Base-by-base conservation (phyloP, 2,797 vertebrate genomes). In the Melanotaenia boesemani region DNA sequence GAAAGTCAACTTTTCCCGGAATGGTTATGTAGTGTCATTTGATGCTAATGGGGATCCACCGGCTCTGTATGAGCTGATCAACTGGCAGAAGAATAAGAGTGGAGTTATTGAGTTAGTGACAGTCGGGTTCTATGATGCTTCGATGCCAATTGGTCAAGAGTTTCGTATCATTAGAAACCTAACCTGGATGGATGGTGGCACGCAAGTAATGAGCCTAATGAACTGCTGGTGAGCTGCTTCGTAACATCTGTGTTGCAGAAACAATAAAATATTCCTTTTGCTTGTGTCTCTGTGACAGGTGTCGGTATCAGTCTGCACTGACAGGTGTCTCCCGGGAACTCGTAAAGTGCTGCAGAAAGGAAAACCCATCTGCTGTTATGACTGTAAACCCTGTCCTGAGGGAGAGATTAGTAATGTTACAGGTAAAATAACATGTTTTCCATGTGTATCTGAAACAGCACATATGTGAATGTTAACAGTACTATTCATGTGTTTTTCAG, bases 351-450 rank as follows among this genome's bases (percentile, higher is more conserved):
- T 86, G 41, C 90, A 91, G 74, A 92, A 86, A 85, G 91, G 89
- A 72, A 91, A 79, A 72, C 92, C 91, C 28, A 67, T 72, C 63
- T 94, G 94, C 80, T 95, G 95, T 83, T 95, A 93, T 76, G 92
- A 95, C 59, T 95, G 95, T 83, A 73, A 94, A 72, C 92, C 91
- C 28, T 95, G 94, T 80, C 90, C 92, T 54, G 93, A 94, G 11
- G 94, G 93, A 67, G 86, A 94, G 65, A 88, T 93, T 70, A 94
- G 90, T 74, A 94, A 94, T 41, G 80, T 81, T 8, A 91, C 94
- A 59, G 91, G 93, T 95, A 83, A 34, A 20, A 58, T 20, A 4
- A 1, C 34, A 32, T 4, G 18, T 2, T 34, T 34, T 34, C 18
- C 2, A 6, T 39, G 12, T 5, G 26, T 41, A 26, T 32, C 11